Evolutionary conservation across 2,797 vertebrate genomes (phyloP), one percentile per base, ranked within the genome.

Genomic region (Danio tinwini): DNA sequence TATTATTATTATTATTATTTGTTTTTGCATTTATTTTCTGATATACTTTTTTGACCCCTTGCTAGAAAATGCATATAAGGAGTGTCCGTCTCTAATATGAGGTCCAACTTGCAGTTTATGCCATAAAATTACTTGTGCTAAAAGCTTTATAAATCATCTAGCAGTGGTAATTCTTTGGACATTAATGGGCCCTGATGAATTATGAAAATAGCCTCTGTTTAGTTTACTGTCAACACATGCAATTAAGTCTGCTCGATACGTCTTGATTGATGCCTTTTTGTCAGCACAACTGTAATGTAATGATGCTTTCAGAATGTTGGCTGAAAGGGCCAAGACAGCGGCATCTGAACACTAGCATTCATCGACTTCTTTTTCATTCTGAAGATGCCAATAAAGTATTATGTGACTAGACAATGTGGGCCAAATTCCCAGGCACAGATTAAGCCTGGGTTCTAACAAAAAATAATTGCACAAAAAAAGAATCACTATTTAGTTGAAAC

Each of bases 251-350:
- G 72, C 19, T 76, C 39, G 29, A 70, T 81, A 69, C 79, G 40
- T 75, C 72, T 79, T 83, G 74, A 74, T 80, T 82, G 80, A 82
- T 81, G 79, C 53, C 72, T 53, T 69, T 82, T 67, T 78, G 70
- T 81, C 40, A 62, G 67, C 79, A 45, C 63, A 56, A 63, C 69
- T 45, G 79, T 69, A 80, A 63, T 70, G 47, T 73, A 81, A 81
- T 56, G 62, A 82, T 10, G 21, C 47, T 67, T 59, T 44, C 61
- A 39, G 16, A 44, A 45, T 71, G 39, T 64, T 74, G 67, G n/a
- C 44, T 65, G 16, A 67, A 45, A 59, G 1, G 44, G 6, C 47
- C 44, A 59, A 73, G 16, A 19, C 12, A 64, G n/a, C 9, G 0
- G 1, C 40, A 11, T 63, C 49, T 39, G 69, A 44, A 65, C 69